A percentile compares a stretch with the other conserved stretches of the same genome.
phyloP scores from a whole-genome alignment of 2,113 vertebrate genomes.

The Trogon surrucura region DNA sequence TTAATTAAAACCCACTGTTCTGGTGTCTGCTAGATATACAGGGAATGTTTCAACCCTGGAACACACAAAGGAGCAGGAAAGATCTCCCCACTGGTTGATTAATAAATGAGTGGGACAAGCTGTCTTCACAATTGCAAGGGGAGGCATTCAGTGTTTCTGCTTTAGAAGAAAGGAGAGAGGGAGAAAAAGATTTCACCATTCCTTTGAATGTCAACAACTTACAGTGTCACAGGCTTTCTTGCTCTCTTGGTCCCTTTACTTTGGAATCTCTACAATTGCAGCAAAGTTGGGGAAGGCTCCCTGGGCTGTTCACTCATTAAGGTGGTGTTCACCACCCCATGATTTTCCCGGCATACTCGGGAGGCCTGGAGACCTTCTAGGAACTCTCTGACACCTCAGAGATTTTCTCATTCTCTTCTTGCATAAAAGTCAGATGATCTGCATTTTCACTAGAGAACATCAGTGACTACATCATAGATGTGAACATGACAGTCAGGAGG shows the following conservation, averaged over 20 bases:
- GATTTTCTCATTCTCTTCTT: neutral
- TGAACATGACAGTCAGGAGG: neutral
- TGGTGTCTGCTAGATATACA: neutral
- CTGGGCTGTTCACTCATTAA: neutral
- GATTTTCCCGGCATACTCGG: neutral
- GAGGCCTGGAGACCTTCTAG: neutral
- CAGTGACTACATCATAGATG: neutral
- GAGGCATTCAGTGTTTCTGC: neutral
- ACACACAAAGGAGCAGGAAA: neutral
- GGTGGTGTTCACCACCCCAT: neutral
- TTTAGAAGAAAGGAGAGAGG: neutral
- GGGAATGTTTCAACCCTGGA: neutral
- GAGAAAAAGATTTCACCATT: neutral
- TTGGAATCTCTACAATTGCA: neutral
- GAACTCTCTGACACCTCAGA: neutral
- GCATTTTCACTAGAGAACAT: neutral
- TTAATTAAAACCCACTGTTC: neutral
- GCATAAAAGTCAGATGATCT: neutral
- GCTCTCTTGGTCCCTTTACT: neutral
- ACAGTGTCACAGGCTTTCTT: neutral
- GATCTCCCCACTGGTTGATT: neutral
- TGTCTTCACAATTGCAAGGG: neutral
- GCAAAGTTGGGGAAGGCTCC: neutral
- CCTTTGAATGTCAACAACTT: neutral
- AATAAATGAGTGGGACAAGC: neutral